Conservation (phyloP, 1,140 invertebrate genomes). For the Hesperophylax magnus region DNA sequence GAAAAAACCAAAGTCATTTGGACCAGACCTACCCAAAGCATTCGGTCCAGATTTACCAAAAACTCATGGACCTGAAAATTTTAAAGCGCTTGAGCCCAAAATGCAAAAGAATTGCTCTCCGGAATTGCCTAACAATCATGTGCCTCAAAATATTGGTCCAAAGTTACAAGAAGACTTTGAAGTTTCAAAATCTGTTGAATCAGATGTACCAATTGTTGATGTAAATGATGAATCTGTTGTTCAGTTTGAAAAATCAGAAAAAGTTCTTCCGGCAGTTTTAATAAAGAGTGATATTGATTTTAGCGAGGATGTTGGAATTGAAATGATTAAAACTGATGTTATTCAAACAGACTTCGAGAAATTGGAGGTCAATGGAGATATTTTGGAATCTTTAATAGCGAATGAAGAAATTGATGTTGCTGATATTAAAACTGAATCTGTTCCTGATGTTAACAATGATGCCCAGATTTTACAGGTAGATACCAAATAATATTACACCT, state of each 20-base stretch:
- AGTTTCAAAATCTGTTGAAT: slow-evolving; percentile 1
- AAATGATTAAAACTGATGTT: background rate
- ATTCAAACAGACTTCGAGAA: background rate
- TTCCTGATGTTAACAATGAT: background rate
- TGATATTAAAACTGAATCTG: background rate
- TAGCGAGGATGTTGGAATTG: background rate
- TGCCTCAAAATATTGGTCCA: background rate
- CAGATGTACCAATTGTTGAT: background rate
- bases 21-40: slow-evolving; percentile 46
- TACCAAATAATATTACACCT: background rate
- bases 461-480: background rate
- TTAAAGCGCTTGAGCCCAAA: background rate
- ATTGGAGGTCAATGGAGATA: background rate
- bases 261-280: background rate
- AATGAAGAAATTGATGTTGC: too few species aligned
- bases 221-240: background rate
- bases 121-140: background rate
- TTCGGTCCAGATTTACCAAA: slow-evolving; percentile 25
- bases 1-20: slow-evolving; percentile 35
- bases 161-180: background rate
- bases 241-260: background rate
- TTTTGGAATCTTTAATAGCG: background rate
- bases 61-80: background rate
- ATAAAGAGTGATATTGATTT: background rate
- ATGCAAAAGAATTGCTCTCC: background rate